These are phyloP conservation scores for Ageneiosus marmoratus DNA, from an alignment of 2,113 vertebrate genomes.

Conservation along the genomic window DNA sequence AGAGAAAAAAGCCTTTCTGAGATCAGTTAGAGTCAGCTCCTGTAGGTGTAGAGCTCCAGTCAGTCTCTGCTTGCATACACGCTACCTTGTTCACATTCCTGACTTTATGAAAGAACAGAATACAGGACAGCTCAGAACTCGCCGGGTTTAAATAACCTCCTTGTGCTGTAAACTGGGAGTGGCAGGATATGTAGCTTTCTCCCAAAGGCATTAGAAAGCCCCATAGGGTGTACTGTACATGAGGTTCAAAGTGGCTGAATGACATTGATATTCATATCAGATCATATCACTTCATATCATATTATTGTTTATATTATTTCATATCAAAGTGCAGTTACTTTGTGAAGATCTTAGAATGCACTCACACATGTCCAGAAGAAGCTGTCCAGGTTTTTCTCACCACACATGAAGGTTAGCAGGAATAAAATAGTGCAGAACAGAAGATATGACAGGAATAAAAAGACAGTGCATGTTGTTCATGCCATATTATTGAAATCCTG, in stretches of 20 bases:
- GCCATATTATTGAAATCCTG: neutral
- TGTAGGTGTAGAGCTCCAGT: neutral
- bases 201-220: neutral
- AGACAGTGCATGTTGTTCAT: neutral
- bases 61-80: conserved; percentile 3
- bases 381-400: neutral
- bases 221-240: too few relatives aligned
- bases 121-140: conserved; percentile 1
- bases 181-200: neutral
- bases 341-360: neutral
- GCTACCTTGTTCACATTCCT: conserved; percentile 16
- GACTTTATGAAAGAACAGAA: neutral
- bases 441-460: neutral
- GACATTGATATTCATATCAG: neutral
- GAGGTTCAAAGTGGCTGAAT: neutral
- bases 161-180: neutral
- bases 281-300: too few relatives aligned
- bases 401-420: neutral
- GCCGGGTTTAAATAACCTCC: neutral
- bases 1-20: neutral
- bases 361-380: neutral
- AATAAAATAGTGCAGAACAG: neutral
- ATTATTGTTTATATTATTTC: too few relatives aligned
- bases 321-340: neutral
- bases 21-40: neutral